Conservation (phyloP, 2,113 vertebrate genomes). For the Electrona antarctica region DNA sequence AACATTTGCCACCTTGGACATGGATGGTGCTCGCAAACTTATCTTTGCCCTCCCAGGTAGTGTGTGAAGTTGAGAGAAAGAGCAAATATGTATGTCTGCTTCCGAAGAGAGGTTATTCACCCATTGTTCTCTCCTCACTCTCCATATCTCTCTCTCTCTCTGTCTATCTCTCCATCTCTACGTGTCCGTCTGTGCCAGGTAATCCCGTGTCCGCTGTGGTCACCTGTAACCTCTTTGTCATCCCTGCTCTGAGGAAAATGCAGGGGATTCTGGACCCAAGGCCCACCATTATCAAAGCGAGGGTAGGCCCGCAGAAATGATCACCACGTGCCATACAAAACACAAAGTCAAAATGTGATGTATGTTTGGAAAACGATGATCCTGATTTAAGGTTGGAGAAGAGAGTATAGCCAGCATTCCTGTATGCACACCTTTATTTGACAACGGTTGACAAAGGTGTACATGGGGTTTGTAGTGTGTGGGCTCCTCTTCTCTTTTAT, state of each 20-base stretch:
- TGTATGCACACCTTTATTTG: too few relatives aligned
- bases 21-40: conserved; percentile 97
- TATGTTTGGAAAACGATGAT: conserved; percentile 9
- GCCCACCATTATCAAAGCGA: conserved; percentile 99
- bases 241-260: conserved; percentile 99
- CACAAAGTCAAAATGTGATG: conserved; percentile 17
- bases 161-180: conserved; percentile 8
- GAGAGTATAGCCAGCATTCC: neutral
- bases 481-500: too few relatives aligned
- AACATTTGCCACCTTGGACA: conserved; percentile 98
- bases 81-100: conserved; percentile 49
- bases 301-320: conserved; percentile 79
- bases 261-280: conserved; percentile 99
- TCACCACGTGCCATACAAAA: neutral
- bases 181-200: conserved; percentile 78
- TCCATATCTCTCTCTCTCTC: conserved; percentile 7
- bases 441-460: too few relatives aligned
- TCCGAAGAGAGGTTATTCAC: conserved; percentile 64
- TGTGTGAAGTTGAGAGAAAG: conserved; percentile 82
- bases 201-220: conserved; percentile 98
- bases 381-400: neutral
- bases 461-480: too few relatives aligned
- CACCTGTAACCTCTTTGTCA: conserved; percentile 99
- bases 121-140: conserved; percentile 36
- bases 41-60: conserved; percentile 99